Percentiles rank a stretch among this genome's conserved stretches.
phyloP scores from a whole-genome alignment of 2,888 invertebrate genomes.

The Litoditis marina region DNA sequence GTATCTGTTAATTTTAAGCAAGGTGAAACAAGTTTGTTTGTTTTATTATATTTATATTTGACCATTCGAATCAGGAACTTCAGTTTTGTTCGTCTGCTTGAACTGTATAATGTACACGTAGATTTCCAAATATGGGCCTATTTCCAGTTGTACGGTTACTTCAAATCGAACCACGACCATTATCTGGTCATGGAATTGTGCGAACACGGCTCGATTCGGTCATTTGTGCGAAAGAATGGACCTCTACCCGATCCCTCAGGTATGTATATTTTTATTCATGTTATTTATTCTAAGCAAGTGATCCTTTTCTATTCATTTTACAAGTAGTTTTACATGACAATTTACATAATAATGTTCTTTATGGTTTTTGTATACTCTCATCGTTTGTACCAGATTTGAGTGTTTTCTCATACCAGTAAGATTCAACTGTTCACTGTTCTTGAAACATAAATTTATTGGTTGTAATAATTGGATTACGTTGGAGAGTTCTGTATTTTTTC shows the following conservation, averaged over 20 bases:
- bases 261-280: constrained; percentile 1
- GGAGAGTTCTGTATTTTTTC: no score
- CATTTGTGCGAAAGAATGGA: constrained; percentile 27
- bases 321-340: background rate
- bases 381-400: no score
- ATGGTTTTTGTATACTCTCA: background rate
- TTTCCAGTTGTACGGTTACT: constrained; percentile 27
- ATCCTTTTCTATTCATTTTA: background rate
- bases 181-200: constrained; percentile 46
- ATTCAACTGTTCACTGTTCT: no score
- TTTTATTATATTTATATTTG: background rate
- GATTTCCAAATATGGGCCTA: no score
- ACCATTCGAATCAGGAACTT: background rate
- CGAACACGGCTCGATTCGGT: constrained; percentile 28
- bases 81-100: no score
- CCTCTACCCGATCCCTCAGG: constrained; percentile 17
- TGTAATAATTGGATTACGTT: no score
- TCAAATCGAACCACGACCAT: constrained; percentile 20
- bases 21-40: constrained; percentile 1
- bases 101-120: no score
- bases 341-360: background rate
- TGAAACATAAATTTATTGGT: no score
- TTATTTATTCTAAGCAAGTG: background rate
- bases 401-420: no score
- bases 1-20: background rate